phyloP scores from a whole-genome alignment of 23 tunicate genomes.

The Styela clava region DNA sequence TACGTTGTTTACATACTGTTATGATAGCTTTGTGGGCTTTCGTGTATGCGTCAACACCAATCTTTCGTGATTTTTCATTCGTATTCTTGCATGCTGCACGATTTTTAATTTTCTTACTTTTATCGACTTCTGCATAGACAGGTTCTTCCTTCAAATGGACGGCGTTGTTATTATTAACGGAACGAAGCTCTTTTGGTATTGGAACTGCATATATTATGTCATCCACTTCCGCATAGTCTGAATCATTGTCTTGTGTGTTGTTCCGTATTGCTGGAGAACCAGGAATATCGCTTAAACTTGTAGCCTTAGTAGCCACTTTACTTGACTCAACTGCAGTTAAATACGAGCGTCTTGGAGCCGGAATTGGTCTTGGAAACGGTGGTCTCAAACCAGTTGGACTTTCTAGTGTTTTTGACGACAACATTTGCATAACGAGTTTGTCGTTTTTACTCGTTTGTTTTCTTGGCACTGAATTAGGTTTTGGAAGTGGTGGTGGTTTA shows the following conservation, averaged over 20 bases:
- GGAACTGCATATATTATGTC: conserved; percentile 15
- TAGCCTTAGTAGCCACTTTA: neutral
- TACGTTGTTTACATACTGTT: conserved; percentile 48
- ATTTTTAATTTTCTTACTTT: conserved; percentile 34
- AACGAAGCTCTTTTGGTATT: neutral
- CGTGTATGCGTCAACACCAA: conserved; percentile 11
- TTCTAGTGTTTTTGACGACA: neutral
- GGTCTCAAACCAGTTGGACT: conserved; percentile 1
- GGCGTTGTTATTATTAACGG: neutral
- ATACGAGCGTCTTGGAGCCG: conserved; percentile 67
- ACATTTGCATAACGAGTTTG: neutral
- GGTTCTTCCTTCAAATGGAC: neutral
- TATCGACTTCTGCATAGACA: conserved; percentile 59
- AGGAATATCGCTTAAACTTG: conserved; percentile 7
- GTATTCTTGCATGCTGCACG: neutral
- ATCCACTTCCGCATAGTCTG: conserved; percentile 3
- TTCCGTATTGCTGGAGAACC: neutral
- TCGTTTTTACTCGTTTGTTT: neutral
- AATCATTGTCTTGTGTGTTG: neutral
- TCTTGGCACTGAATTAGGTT: neutral
- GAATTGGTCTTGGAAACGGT: conserved; percentile 24
- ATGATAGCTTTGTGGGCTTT: conserved; percentile 58
- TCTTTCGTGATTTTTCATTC: neutral
- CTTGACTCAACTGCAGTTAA: conserved; percentile 61
- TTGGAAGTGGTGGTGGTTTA: conserved; percentile 32